A percentile compares a stretch with the other conserved stretches of the same genome.
These are phyloP conservation scores for Cyclophora albipunctata DNA, from an alignment of 2,888 invertebrate species.

Conservation along the genomic window DNA sequence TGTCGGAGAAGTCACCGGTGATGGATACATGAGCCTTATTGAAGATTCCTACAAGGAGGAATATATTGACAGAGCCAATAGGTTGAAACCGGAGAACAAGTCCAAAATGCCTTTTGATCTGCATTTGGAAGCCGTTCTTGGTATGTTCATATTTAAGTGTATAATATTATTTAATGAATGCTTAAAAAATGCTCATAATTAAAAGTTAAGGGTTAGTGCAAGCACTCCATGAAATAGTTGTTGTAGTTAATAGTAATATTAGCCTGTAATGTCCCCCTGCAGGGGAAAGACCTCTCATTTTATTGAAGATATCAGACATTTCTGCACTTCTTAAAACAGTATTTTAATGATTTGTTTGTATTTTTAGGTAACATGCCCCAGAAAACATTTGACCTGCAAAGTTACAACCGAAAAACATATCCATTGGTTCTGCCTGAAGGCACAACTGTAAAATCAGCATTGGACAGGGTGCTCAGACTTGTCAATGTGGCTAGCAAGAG, in stretches of 20 bases:
- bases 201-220: too few species aligned
- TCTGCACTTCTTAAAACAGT: too few species aligned
- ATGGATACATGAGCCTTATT: slow-evolving; percentile 83
- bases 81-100: slow-evolving; percentile 48
- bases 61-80: slow-evolving; percentile 48
- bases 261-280: too few species aligned
- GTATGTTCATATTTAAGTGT: slow-evolving; percentile 46
- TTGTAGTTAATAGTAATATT: too few species aligned
- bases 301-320: too few species aligned
- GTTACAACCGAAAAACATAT: slow-evolving; percentile 58
- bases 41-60: slow-evolving; percentile 74
- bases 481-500: slow-evolving; percentile 96
- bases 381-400: slow-evolving; percentile 78
- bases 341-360: too few species aligned
- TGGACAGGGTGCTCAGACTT: slow-evolving; percentile 87
- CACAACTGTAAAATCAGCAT: slow-evolving; percentile 78
- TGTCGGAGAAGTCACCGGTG: slow-evolving; percentile 93
- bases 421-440: slow-evolving; percentile 72
- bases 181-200: too few species aligned
- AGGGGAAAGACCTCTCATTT: too few species aligned
- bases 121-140: slow-evolving; percentile 90
- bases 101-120: slow-evolving; percentile 87
- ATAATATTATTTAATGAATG: too few species aligned
- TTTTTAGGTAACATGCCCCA: slow-evolving; percentile 66
- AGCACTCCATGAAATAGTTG: too few species aligned